A percentile compares a stretch with the other conserved stretches of the same genome.
Evolutionary conservation across 2,888 invertebrate species (phyloP).

Genomic region (Nematopogon swammerdamellus): DNA sequence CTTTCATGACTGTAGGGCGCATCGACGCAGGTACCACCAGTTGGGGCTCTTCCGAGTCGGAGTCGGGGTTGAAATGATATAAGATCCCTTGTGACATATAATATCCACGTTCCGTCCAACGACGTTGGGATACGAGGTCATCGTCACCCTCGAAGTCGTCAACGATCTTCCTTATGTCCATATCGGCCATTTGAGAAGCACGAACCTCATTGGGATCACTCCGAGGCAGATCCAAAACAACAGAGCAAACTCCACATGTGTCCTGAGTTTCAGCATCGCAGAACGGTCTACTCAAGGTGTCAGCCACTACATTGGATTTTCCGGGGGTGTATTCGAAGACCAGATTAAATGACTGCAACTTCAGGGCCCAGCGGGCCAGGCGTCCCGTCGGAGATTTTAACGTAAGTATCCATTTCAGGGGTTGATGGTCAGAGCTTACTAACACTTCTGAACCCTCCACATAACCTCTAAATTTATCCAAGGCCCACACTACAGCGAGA

Average conservation of each 20-base stretch:
- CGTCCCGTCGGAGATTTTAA: slow-evolving; percentile 26
- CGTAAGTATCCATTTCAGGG: slow-evolving; percentile 25
- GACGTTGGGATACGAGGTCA: neutral
- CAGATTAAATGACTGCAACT: slow-evolving; percentile 22
- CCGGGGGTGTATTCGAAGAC: too few species aligned
- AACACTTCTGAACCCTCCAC: slow-evolving; percentile 24
- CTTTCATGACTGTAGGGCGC: neutral
- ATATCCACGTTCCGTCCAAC: slow-evolving; percentile 3
- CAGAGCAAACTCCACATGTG: slow-evolving; percentile 10
- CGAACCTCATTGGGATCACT: slow-evolving; percentile 7
- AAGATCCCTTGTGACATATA: neutral
- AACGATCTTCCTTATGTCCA: slow-evolving; percentile 13
- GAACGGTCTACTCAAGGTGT: slow-evolving; percentile 19
- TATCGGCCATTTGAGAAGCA: slow-evolving; percentile 10
- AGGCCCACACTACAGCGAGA: slow-evolving; percentile 13
- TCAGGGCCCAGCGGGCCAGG: slow-evolving; percentile 29
- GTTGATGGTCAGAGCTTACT: slow-evolving; percentile 21
- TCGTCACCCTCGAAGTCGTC: slow-evolving; percentile 11
- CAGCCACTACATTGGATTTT: slow-evolving; percentile 27
- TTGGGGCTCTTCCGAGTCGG: slow-evolving; percentile 3
- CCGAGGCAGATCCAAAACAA: slow-evolving; percentile 10
- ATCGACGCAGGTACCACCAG: slow-evolving; percentile 3
- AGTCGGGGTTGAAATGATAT: slow-evolving; percentile 2
- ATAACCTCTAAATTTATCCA: slow-evolving; percentile 13
- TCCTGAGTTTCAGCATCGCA: neutral